Conservation (phyloP, 2,888 invertebrate genomes). For the Endotricha flammealis region DNA sequence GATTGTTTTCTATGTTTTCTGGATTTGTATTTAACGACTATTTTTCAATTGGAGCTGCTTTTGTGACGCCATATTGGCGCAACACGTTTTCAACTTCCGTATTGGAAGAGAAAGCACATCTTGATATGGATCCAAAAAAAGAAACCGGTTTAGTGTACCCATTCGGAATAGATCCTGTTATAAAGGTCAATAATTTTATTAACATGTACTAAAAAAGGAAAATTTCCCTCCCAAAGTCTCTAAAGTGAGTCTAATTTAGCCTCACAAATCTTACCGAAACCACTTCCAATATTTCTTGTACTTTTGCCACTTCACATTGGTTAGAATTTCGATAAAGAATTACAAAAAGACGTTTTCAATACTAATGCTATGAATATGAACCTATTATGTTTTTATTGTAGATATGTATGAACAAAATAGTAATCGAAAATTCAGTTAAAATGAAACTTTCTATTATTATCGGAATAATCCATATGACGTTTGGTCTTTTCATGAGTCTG, state of each 20-base stretch:
- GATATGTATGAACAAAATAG: slow-evolving; percentile 85
- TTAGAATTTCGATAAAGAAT: no score
- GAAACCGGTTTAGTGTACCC: slow-evolving; percentile 84
- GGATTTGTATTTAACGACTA: slow-evolving; percentile 97
- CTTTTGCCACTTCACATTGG: slow-evolving; percentile 79
- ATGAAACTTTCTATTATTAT: slow-evolving; percentile 96
- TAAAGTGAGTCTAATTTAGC: not conserved
- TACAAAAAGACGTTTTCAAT: no score
- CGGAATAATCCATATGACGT: slow-evolving; percentile 95
- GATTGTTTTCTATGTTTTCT: slow-evolving; percentile 95
- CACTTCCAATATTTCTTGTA: slow-evolving; percentile 62
- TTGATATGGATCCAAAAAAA: slow-evolving; percentile 74
- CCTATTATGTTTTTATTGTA: not conserved
- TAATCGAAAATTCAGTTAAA: slow-evolving; percentile 93
- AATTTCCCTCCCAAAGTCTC: no score
- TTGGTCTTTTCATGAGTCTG: slow-evolving; percentile 88
- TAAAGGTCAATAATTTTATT: not conserved
- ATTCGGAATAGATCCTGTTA: slow-evolving; percentile 83
- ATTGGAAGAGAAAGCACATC: slow-evolving; percentile 11
- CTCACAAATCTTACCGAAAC: slow-evolving; percentile 40
- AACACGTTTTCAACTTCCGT: slow-evolving; percentile 28
- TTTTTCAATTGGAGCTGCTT: slow-evolving; percentile 91
- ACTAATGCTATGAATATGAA: no score
- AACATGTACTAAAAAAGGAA: no score
- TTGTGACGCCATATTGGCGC: slow-evolving; percentile 89